Percentiles rank a stretch among this genome's conserved stretches.
phyloP scores from a whole-genome alignment of 2,797 vertebrate species.

The Ctenochaetus hawaiiensis region DNA sequence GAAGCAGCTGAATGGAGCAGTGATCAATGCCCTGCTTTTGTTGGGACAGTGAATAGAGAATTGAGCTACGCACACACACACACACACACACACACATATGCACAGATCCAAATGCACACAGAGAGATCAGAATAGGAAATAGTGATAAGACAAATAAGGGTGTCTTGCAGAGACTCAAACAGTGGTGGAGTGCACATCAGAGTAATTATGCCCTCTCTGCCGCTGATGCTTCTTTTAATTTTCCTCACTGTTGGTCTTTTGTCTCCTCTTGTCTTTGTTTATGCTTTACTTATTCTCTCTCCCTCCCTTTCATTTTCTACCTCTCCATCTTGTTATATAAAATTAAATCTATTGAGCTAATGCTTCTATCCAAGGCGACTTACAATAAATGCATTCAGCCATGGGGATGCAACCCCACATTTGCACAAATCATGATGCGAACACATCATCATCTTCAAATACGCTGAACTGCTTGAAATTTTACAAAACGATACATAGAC shows the following conservation, averaged over 20 bases:
- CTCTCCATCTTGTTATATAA: not conserved
- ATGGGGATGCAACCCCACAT: not conserved
- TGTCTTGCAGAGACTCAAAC: conserved; percentile 41
- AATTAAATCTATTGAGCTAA: not conserved
- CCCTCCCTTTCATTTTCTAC: not conserved
- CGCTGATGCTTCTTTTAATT: conserved; percentile 19
- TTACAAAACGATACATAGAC: too few species aligned
- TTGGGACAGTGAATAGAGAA: conserved; percentile 20
- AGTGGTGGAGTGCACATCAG: conserved; percentile 13
- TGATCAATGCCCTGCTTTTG: conserved; percentile 42
- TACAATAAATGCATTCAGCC: not conserved
- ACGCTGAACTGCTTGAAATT: not conserved
- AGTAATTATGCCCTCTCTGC: conserved; percentile 14
- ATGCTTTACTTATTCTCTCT: not conserved
- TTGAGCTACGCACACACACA: conserved; percentile 11
- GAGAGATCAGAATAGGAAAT: conserved; percentile 1
- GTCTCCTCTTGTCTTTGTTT: conserved; percentile 5
- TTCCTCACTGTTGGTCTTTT: conserved; percentile 25
- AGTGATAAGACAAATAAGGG: conserved; percentile 31
- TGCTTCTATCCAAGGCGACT: not conserved
- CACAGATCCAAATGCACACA: conserved; percentile 8
- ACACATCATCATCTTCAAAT: not conserved
- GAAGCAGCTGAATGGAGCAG: conserved; percentile 25
- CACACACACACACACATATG: conserved; percentile 13
- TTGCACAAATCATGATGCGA: not conserved